A percentile compares a stretch with the other conserved stretches of the same genome.
Evolutionary conservation across 2,113 vertebrate species (phyloP).

Genomic region (Ctenodactylus gundi): DNA sequence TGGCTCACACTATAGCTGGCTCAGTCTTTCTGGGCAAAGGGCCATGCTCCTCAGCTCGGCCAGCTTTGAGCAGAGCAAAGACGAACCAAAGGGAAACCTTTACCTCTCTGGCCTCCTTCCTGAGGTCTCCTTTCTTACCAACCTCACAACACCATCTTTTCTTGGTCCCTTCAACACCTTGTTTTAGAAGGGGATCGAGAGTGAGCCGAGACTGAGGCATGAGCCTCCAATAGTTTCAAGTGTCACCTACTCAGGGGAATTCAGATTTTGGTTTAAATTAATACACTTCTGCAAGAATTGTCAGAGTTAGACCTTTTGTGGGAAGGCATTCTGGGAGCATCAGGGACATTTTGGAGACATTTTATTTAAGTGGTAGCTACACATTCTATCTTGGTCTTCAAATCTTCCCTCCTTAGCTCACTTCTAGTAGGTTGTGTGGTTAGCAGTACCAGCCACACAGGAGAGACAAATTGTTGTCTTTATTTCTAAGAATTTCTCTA

Average conservation of each 20-base stretch:
- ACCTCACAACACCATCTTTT: background rate
- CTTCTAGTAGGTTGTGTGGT: background rate
- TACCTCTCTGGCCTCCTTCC: background rate
- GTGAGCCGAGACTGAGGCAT: background rate
- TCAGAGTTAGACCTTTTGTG: background rate
- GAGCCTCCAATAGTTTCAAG: background rate
- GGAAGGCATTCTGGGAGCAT: background rate
- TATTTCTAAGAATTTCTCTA: background rate
- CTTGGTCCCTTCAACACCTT: background rate
- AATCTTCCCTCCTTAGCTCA: background rate
- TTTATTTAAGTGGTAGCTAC: background rate
- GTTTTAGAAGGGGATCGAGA: background rate
- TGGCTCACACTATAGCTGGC: slow-evolving; percentile 20
- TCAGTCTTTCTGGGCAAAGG: background rate
- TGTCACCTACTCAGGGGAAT: background rate
- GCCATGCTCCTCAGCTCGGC: background rate
- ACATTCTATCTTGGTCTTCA: background rate
- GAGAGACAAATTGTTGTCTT: background rate
- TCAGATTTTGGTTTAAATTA: slow-evolving; percentile 6
- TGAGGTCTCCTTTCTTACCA: rapidly evolving
- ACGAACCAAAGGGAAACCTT: background rate
- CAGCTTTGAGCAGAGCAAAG: background rate
- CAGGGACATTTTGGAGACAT: background rate
- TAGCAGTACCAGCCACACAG: background rate
- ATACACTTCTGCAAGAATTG: background rate